Percentiles rank a stretch among this genome's conserved stretches.
These are phyloP conservation scores for Ciconia maguari DNA, from an alignment of 2,113 vertebrate species.

Conservation along the genomic window DNA sequence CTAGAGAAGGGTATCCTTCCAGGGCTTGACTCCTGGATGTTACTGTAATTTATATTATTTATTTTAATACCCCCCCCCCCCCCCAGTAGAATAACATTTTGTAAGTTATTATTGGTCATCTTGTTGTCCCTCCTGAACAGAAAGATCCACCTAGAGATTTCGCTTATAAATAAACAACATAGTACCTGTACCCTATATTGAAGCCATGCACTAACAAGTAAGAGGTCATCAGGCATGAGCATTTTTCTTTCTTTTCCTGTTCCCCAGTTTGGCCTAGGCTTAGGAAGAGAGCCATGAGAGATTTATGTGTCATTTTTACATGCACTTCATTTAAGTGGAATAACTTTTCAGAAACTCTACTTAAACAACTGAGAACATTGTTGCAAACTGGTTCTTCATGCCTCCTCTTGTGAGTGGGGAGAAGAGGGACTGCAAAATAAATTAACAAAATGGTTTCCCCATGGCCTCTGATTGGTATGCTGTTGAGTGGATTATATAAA, in stretches of 20 bases:
- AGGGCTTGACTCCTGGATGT: not conserved
- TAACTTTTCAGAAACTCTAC: not conserved
- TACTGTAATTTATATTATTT: not conserved
- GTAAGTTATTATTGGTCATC: not conserved
- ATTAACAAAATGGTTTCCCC: conserved; percentile 5
- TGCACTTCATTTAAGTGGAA: not conserved
- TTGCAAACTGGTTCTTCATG: not conserved
- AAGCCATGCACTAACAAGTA: not conserved
- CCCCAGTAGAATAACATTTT: not conserved
- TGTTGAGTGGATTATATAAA: conserved; percentile 6
- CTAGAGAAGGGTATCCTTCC: not conserved
- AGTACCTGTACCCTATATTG: not conserved
- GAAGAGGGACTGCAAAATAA: not conserved
- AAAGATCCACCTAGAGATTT: not conserved
- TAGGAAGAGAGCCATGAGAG: not conserved
- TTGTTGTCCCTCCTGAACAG: not conserved
- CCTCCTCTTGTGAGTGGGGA: not conserved
- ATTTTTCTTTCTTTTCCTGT: not conserved
- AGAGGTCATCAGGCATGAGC: not conserved
- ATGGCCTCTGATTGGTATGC: not conserved
- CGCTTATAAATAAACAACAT: not conserved
- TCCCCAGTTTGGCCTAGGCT: not conserved
- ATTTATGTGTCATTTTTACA: not conserved
- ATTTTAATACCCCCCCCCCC: not conserved
- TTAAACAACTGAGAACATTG: not conserved